Percentiles rank a stretch among this genome's conserved stretches.
Evolutionary conservation across 2,113 vertebrate species (phyloP).

Genomic region (Muntiacus reevesi): DNA sequence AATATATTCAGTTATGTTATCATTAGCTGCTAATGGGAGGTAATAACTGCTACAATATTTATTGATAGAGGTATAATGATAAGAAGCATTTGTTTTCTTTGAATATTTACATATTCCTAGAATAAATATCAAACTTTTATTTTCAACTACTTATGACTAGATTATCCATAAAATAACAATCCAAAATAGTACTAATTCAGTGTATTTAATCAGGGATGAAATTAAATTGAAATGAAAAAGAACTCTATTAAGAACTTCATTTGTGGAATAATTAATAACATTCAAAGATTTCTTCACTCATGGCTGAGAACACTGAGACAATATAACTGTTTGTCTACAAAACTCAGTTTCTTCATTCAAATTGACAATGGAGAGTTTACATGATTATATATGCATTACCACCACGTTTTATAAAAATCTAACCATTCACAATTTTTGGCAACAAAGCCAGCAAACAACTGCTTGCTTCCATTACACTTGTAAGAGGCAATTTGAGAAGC

Average conservation of each 20-base stretch:
- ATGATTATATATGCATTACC: neutral
- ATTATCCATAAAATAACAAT: neutral
- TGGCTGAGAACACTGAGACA: constrained; percentile 11
- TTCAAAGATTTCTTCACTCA: neutral
- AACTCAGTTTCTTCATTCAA: constrained; percentile 29
- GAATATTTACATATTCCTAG: neutral
- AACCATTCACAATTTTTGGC: constrained; percentile 63
- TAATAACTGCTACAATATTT: neutral
- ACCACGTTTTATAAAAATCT: constrained; percentile 39
- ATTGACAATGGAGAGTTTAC: constrained; percentile 12
- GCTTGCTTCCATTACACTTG: constrained; percentile 55
- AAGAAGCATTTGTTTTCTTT: neutral
- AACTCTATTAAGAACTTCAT: neutral
- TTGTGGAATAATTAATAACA: constrained; percentile 5
- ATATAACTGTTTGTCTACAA: neutral
- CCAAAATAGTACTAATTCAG: neutral
- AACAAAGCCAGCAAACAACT: constrained; percentile 64
- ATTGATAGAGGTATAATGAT: neutral
- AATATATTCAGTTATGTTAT: neutral
- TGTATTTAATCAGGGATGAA: neutral
- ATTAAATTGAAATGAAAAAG: neutral
- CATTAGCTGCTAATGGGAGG: neutral
- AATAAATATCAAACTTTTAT: neutral
- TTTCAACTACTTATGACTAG: neutral
- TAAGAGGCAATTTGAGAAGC: constrained; percentile 65